Base-by-base conservation (phyloP, 2,113 vertebrate species). In the Athene noctua region DNA sequence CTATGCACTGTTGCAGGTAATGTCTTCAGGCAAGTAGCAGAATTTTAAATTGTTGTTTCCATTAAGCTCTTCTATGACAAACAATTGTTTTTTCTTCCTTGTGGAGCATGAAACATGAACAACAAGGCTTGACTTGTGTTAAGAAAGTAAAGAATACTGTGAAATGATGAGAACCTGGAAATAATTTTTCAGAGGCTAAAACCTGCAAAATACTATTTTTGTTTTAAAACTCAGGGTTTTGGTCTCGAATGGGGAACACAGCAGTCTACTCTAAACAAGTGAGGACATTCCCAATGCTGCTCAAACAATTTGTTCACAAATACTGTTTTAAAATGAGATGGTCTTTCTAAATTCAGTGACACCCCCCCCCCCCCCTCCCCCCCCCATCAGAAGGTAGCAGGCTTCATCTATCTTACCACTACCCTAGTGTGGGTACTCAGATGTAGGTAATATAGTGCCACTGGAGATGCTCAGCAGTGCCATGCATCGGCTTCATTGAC, bases 391-490 rank as follows among this genome's bases (percentile, higher is more conserved):
- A 93, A 82, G 8, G 34, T 15, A 80, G 67, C n/a, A 81, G 34
- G 27, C 74, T 85, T 90, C 49, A n/a, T n/a, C 55, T 66, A 2
- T 36, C 25, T 88, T 19, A 23, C 21, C 27, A n/a, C n/a, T n/a
- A 20, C 54, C 8, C 15, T 27, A 46, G 6, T 2, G 32, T 51
- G 52, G 57, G 9, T 32, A 38, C 20, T 32, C 51, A 21, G 32
- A 71, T 46, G 25, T 15, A 51, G 36, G 46, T 30, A 22, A 10
- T 0, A 5, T 0, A 11, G 63, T 26, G 51, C 54, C 36, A 0
- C 5, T 57, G 74, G 73, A 74, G 51, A n/a, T 34, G 20, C 57
- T 55, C 15, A 17, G 36, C 0, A 0, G 22, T 49, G 58, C 54
- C 30, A 3, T 10, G 36, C 11, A 0, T 20, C 42, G 44, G 32